Conservation (phyloP, 1,140 invertebrate genomes). For the Eciton burchellii region DNA sequence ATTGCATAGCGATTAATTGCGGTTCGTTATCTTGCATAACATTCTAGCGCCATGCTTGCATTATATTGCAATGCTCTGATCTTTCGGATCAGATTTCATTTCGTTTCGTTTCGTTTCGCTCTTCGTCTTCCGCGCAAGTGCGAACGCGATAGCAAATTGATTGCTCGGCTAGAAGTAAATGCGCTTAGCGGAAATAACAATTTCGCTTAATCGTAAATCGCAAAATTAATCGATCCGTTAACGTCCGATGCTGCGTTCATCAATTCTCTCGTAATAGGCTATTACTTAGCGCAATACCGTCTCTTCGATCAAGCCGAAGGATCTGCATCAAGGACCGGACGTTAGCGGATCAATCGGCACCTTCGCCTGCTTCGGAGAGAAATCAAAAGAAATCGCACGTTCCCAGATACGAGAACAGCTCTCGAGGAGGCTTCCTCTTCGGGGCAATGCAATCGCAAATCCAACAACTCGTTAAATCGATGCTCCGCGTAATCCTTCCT, state of each 20-base stretch:
- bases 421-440: background rate
- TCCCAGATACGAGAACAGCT: background rate
- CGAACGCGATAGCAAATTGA: background rate
- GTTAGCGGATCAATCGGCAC: conserved; percentile 3
- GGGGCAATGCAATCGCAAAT: background rate
- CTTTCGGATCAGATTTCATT: conserved; percentile 1
- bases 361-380: background rate
- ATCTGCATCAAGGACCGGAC: background rate
- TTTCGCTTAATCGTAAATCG: background rate
- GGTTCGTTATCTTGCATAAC: conserved; percentile 19
- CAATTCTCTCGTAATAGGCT: background rate
- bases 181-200: conserved; percentile 14
- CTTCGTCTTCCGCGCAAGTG: background rate
- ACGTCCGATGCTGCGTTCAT: background rate
- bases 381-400: background rate
- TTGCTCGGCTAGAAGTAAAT: conserved; percentile 6
- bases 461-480: conserved; percentile 16
- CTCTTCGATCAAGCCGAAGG: background rate
- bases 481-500: conserved; percentile 10
- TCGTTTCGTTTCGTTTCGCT: no score
- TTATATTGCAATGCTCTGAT: conserved; percentile 20
- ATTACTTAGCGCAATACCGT: background rate
- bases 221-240: conserved; percentile 13
- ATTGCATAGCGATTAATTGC: conserved; percentile 42
- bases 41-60: conserved; percentile 21